A percentile compares a stretch with the other conserved stretches of the same genome.
phyloP scores from a whole-genome alignment of 2,113 vertebrate species.

The Dromiciops gliroides region DNA sequence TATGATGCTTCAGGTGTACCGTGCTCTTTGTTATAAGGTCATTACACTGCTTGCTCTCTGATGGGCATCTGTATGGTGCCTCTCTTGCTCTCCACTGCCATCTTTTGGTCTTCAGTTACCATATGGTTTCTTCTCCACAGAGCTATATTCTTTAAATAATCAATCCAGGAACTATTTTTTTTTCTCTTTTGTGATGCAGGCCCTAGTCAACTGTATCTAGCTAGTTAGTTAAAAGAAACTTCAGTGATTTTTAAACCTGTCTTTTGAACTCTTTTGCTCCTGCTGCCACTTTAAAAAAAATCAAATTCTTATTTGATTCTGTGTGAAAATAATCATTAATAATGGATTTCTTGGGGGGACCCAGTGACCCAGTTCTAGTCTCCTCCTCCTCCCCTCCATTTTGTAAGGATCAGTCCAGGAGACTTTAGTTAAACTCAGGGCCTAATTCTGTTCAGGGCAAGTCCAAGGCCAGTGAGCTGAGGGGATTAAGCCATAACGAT shows the following conservation, averaged over 20 bases:
- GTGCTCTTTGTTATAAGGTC: background rate
- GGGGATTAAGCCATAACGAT: no score
- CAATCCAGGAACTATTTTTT: background rate
- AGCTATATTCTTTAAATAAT: background rate
- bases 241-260: background rate
- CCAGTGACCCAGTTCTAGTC: no score
- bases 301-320: background rate
- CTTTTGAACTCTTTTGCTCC: background rate
- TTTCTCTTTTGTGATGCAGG: background rate
- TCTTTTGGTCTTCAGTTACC: background rate
- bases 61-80: background rate
- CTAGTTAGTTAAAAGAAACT: background rate
- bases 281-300: no score
- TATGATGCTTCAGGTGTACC: background rate
- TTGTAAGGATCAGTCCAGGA: no score
- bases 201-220: background rate
- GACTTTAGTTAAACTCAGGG: no score
- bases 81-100: background rate
- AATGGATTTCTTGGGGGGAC: no score
- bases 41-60: background rate
- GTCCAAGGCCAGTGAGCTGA: no score
- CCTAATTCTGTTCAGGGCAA: no score
- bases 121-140: background rate
- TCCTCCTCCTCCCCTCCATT: no score
- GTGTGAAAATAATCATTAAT: no score